Conservation (phyloP, 2,113 vertebrate species). For the Cephalopterus ornatus region DNA sequence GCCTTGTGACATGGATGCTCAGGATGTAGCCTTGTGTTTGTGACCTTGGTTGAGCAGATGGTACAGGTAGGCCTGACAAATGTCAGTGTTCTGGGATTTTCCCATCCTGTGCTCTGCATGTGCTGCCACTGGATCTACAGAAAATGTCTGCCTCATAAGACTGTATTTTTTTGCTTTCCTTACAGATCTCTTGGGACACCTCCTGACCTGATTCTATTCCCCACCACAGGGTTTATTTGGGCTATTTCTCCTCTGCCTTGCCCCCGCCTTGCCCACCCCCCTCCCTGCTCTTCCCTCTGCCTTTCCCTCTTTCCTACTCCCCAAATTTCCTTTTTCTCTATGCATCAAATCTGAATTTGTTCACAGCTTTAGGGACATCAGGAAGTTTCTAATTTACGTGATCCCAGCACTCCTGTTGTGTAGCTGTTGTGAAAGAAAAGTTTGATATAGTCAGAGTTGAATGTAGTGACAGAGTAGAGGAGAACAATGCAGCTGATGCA, state of each 20-base stretch:
- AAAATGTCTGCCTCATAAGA: background rate
- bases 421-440: background rate
- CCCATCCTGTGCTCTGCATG: background rate
- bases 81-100: background rate
- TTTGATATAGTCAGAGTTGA: background rate
- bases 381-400: background rate
- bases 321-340: background rate
- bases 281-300: no score
- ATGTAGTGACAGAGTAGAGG: background rate
- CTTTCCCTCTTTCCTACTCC: no score
- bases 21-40: background rate
- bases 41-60: background rate
- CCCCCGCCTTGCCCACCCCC: rapidly evolving
- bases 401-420: background rate
- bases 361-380: background rate
- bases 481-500: background rate
- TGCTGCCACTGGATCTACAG: background rate
- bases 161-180: background rate
- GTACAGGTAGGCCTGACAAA: background rate
- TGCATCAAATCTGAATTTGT: background rate
- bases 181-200: background rate
- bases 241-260: background rate
- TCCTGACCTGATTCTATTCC: background rate
- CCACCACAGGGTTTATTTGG: background rate
- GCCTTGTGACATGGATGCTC: background rate